Evolutionary conservation across 2,888 invertebrate species (phyloP).

Genomic region (Leucophenga montana): DNA sequence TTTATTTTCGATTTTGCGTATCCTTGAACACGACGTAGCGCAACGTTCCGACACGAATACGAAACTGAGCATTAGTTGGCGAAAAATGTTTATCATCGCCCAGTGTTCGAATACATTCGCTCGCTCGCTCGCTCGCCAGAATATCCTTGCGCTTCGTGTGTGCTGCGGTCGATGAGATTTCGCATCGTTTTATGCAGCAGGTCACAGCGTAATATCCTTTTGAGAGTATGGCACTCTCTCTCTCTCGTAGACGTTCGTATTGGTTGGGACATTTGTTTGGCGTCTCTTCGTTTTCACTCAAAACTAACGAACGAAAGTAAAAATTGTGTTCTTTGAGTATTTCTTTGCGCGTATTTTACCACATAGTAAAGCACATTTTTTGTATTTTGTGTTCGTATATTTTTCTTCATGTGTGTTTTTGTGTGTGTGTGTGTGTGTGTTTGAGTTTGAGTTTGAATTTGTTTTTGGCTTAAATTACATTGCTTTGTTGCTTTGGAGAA

Average conservation of each 20-base stretch:
- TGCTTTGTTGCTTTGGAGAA: constrained; percentile 51
- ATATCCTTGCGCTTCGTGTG: constrained; percentile 52
- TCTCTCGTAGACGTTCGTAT: not conserved
- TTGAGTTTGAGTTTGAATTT: constrained; percentile 65
- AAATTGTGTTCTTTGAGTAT: constrained; percentile 39
- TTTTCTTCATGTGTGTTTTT: not conserved
- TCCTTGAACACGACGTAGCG: constrained; percentile 70
- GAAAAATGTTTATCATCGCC: constrained; percentile 59
- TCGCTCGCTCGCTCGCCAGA: constrained; percentile 52
- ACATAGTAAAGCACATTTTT: not conserved
- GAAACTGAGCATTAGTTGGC: constrained; percentile 71
- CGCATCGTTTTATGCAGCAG: constrained; percentile 30
- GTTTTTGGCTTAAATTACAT: constrained; percentile 66
- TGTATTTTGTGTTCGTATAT: too few species aligned
- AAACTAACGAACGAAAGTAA: constrained; percentile 61
- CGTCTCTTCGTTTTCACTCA: constrained; percentile 60
- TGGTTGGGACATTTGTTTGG: constrained; percentile 10
- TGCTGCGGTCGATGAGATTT: constrained; percentile 48
- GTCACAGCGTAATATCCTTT: not conserved
- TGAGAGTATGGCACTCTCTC: not conserved
- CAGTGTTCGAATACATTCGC: constrained; percentile 36
- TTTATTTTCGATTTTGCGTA: constrained; percentile 59
- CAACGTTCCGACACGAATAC: constrained; percentile 73
- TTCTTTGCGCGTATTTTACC: not conserved
- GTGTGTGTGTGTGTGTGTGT: not conserved